A percentile compares a stretch with the other conserved stretches of the same genome.
Conservation (phyloP, 2,888 invertebrate species). For the Pandemis heparana region DNA sequence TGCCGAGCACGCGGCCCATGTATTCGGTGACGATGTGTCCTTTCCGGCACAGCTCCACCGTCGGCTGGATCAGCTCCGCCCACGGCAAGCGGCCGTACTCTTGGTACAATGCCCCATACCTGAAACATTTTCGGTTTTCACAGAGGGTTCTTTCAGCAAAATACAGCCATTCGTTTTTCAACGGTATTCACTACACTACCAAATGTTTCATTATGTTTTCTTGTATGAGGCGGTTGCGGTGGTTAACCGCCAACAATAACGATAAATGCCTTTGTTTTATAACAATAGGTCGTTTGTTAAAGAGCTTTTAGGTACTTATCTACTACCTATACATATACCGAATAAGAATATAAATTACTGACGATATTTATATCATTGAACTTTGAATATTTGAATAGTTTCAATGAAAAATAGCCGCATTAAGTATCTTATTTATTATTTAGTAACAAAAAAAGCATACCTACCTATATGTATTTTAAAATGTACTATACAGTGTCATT, state of each 20-base stretch:
- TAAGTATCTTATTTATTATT: too few species aligned
- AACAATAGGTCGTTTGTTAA: conserved; percentile 6
- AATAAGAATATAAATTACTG: neutral
- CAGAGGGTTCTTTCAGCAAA: too few species aligned
- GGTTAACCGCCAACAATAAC: conserved; percentile 8
- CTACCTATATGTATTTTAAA: too few species aligned
- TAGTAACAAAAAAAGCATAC: too few species aligned
- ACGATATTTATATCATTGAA: neutral
- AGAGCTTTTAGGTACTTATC: neutral
- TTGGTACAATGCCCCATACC: conserved; percentile 90
- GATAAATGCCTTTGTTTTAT: neutral
- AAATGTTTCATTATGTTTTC: neutral
- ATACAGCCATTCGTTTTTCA: too few species aligned
- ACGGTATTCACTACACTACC: neutral
- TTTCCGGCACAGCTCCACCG: conserved; percentile 90
- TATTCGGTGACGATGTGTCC: conserved; percentile 90
- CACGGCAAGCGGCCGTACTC: conserved; percentile 92
- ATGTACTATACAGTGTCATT: too few species aligned
- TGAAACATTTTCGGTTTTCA: neutral
- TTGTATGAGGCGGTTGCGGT: conserved; percentile 5
- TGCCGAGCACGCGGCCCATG: conserved; percentile 84
- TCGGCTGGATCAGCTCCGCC: conserved; percentile 91
- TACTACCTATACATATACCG: too few species aligned
- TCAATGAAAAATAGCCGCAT: too few species aligned
- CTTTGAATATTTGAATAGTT: too few species aligned